Conservation (phyloP, 2,888 invertebrate genomes). For the Tubulanus polymorphus region DNA sequence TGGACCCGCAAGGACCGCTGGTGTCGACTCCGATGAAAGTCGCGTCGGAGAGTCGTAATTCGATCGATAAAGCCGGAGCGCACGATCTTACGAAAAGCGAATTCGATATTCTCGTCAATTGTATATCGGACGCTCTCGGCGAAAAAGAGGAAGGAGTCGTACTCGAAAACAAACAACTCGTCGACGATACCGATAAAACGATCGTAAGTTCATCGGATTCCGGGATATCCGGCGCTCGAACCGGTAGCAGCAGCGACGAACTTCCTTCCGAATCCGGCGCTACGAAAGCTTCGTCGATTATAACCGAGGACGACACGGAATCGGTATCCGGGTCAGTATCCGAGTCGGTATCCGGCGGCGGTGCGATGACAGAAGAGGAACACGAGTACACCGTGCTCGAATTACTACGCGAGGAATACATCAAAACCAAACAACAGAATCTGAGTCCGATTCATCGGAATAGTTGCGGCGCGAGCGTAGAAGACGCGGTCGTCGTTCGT, state of each 20-base stretch:
- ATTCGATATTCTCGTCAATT: conserved; percentile 25
- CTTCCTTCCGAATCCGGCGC: not conserved
- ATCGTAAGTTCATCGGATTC: no score
- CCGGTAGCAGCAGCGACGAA: conserved; percentile 4
- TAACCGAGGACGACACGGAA: no score
- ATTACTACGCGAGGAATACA: not conserved
- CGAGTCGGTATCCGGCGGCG: not conserved
- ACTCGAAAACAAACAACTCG: not conserved
- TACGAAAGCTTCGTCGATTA: not conserved
- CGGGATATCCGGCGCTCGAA: conserved; percentile 3
- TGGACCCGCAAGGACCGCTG: not conserved
- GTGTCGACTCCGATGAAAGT: not conserved
- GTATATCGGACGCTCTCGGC: conserved; percentile 31
- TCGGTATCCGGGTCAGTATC: not conserved
- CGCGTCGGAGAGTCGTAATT: not conserved
- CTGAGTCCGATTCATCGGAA: not conserved
- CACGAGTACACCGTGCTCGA: conserved; percentile 7
- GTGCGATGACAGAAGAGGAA: not conserved
- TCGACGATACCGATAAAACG: conserved; percentile 3
- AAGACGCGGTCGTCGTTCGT: not conserved
- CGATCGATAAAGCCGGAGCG: not conserved
- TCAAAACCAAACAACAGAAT: not conserved
- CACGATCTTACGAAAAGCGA: conserved; percentile 9
- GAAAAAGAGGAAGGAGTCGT: conserved; percentile 25
- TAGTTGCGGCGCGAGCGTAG: not conserved